Conservation (phyloP, 2,797 vertebrate genomes). For the Toxotes lorentzi region DNA sequence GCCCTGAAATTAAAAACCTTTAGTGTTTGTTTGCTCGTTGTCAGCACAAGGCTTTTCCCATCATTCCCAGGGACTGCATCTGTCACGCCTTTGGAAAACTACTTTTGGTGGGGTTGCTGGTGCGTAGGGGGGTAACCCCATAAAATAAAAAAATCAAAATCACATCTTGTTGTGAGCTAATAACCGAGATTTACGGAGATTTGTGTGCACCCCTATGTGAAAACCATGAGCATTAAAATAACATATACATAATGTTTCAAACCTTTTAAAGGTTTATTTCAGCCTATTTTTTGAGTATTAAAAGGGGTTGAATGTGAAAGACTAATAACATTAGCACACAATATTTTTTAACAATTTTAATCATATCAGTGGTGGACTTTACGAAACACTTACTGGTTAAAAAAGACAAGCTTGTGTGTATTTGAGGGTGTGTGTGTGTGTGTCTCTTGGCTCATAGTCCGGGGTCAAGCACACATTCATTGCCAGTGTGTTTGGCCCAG, state of each 20-base stretch:
- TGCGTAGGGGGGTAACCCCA: background rate
- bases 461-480: conserved; percentile 68
- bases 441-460: conserved; percentile 11
- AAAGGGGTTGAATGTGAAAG: background rate
- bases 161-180: background rate
- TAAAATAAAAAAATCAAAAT: background rate
- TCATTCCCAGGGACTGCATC: conserved; percentile 54
- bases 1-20: conserved; percentile 78
- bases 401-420: background rate
- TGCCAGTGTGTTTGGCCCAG: conserved; percentile 51
- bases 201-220: too few species aligned
- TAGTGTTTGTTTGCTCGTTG: conserved; percentile 79
- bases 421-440: background rate
- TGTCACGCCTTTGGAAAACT: conserved; percentile 55
- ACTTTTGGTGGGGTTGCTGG: background rate
- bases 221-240: too few species aligned
- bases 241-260: background rate
- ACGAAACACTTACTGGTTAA: background rate
- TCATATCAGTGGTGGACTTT: background rate
- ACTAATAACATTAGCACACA: background rate
- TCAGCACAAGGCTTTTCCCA: conserved; percentile 71
- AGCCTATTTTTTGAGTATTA: background rate
- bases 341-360: background rate
- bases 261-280: background rate
- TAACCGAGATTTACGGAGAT: too few species aligned